Base-by-base conservation (phyloP, 2,113 vertebrate genomes). In the Ammodytes marinus region DNA sequence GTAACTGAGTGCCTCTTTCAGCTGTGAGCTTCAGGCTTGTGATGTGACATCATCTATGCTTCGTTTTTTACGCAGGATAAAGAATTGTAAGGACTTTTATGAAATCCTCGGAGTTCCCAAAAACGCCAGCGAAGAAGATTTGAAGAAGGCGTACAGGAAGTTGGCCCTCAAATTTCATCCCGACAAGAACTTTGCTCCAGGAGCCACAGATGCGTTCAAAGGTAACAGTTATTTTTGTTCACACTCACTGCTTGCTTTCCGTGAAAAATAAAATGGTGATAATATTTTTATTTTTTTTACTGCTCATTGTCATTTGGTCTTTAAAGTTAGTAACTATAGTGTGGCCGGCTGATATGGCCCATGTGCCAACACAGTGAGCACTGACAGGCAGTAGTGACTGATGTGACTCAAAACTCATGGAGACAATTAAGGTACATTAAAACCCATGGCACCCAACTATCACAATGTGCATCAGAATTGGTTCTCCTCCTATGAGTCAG, bases 141-240 rank as follows among this genome's bases (percentile, higher is more conserved):
- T 99, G 90, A 99, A 99, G 92, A 97, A 96, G 88, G 96, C 97
- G 2, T 99, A 99, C 87, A 96, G 97, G 86, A 97, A 95, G 84
- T 92, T 99, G 52, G 98, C 98, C 37, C 94, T 99, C 52, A 97
- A 96, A 83, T 99, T 98, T 87, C 98, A 99, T 91, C 98, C 98
- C 0, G 97, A 99, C 88, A 99, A 99, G 92, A 99, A 99, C 89
- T 97, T 94, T 50, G 97, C 97, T 47, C 98, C 98, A 8, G 98
- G 97, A 67, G 98, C 97, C 14, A 99, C 97, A 2, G 98, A 99
- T 27, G 97, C 98, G 43, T 99, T 99, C 85, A 99, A 99, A 98
- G 98, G 97, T 98, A 91, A 13, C 6, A 47, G 5, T 6, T 49
- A 27, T 27, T 27, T 27, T 1, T 27, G 27, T 27, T 27, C 27